Evolutionary conservation across 1,140 invertebrate species (phyloP), one percentile per base, ranked within the genome.

Genomic region (Globodera rostochiensis): DNA sequence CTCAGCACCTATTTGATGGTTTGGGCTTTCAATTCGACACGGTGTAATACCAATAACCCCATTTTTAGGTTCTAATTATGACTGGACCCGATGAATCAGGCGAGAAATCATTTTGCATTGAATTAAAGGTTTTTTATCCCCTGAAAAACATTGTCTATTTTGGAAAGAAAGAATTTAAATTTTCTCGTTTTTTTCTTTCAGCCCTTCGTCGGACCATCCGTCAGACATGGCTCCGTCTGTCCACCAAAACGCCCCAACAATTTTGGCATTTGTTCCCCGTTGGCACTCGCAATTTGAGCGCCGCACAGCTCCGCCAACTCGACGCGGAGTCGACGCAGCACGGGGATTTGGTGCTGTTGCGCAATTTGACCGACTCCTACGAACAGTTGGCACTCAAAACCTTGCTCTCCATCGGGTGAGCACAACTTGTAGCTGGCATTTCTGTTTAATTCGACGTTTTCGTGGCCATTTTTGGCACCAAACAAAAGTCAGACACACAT

Each of bases 211-310:
- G 83, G 50, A 83, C 80, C 19, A 88, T 89, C 70, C 81, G 88
- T 19, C 79, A 90, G 25, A 90, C 88, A 1, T 89, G 88, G 88
- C 73, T 90, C 19, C 80, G 81, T 53, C 78, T 89, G 13, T 84
- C 88, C 5, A 47, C 86, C 15, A 88, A 88, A 80, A 82, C 85
- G 13, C 81, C 81, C 13, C 21, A 50, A 15, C 66, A 82, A 7
- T 79, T 85, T 47, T 66, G 82, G 11, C 67, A 83, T 15, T 64
- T 83, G 60, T 89, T 89, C 74, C 76, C 84, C 8, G 57, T 89
- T 53, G 88, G 88, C 36, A 86, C 80, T 7, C 82, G 85, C 75
- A 74, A 83, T 53, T n/a, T 83, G 6, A 60, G 46, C 60, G 74
- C 57, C 53, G 71, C 25, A 5, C 69, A 45, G 66, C 47, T 85